Percentiles rank a stretch among this genome's conserved stretches.
These are phyloP conservation scores for Turnix velox DNA, from an alignment of 2,113 vertebrate genomes.

Conservation along the genomic window DNA sequence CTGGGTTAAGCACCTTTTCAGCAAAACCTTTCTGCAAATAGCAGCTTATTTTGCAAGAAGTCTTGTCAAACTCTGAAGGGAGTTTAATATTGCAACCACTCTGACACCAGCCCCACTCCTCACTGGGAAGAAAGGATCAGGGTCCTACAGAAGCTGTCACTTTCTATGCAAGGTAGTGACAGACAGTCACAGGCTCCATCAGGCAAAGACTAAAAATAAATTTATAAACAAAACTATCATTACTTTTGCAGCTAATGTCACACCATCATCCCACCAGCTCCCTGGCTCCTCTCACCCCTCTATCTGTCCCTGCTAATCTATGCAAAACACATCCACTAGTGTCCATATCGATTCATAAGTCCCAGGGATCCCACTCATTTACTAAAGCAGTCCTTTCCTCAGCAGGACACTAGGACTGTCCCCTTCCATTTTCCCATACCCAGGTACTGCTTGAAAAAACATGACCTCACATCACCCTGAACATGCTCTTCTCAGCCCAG, in stretches of 20 bases:
- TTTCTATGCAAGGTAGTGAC: background rate
- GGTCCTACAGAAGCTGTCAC: accelerated
- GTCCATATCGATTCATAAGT: accelerated
- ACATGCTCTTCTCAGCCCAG: background rate
- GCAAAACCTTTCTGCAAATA: background rate
- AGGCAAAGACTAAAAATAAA: accelerated
- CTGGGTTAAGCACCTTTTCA: background rate
- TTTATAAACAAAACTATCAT: background rate
- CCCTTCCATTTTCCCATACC: background rate
- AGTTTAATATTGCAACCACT: accelerated
- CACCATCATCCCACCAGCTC: accelerated
- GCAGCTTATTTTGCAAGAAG: background rate
- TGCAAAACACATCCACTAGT: background rate
- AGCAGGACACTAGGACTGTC: accelerated
- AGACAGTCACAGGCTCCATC: accelerated
- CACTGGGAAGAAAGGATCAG: background rate
- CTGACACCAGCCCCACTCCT: background rate
- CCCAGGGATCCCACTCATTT: background rate
- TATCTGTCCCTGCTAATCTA: background rate
- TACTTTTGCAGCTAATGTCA: background rate
- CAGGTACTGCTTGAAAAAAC: background rate
- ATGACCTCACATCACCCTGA: background rate
- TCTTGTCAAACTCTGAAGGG: background rate
- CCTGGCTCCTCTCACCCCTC: background rate
- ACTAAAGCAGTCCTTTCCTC: background rate